Evolutionary conservation across 2,797 vertebrate genomes (phyloP).

Genomic region (Falco columbarius): DNA sequence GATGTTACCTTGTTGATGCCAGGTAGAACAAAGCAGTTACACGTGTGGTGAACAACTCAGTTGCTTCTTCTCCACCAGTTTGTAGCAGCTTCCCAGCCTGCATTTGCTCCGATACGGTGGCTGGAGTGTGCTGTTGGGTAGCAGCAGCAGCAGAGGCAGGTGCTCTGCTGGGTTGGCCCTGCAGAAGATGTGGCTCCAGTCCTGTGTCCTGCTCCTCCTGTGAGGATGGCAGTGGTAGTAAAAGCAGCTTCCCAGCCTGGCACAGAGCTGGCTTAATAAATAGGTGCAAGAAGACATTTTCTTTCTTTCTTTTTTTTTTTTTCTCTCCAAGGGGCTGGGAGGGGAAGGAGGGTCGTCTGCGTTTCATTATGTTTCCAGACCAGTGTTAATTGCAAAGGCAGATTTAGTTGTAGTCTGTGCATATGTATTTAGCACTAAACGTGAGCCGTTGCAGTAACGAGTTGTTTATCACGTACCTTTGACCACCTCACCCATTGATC

Average conservation of each 20-base stretch:
- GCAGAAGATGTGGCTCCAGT: neutral
- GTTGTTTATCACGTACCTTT: neutral
- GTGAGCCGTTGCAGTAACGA: neutral
- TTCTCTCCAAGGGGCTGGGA: accelerated
- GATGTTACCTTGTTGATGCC: neutral
- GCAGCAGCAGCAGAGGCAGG: neutral
- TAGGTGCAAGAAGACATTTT: neutral
- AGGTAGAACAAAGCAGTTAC: neutral
- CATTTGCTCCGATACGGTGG: accelerated
- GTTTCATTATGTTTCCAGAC: neutral
- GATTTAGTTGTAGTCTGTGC: neutral
- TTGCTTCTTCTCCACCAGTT: neutral
- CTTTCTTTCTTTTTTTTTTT: no score
- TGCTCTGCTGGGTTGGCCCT: neutral
- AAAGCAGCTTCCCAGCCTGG: neutral
- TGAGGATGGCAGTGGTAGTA: neutral
- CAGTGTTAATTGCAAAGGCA: neutral
- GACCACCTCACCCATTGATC: neutral
- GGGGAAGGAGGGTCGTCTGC: no score
- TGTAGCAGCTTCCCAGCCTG: neutral
- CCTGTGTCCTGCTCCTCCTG: accelerated
- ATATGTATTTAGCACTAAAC: accelerated
- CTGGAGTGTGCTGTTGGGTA: neutral
- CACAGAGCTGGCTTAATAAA: neutral
- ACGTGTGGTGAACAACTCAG: accelerated